Base-by-base conservation (phyloP, 2,113 vertebrate genomes). In the Gasterosteus nipponicus region DNA sequence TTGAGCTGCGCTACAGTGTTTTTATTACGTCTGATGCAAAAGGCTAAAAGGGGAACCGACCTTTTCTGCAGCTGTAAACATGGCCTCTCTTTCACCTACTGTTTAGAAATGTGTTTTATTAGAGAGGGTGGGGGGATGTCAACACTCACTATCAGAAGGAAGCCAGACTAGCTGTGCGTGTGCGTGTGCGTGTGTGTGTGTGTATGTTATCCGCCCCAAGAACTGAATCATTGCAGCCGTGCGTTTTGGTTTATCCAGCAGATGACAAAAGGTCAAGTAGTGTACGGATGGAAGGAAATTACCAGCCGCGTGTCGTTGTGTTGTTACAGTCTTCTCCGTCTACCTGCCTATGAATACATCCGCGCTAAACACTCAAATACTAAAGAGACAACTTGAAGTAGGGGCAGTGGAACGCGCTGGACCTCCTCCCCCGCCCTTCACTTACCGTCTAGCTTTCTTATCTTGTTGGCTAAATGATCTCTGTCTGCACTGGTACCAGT, bases 231-330 rank as follows among this genome's bases (percentile, higher is more conserved):
- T 85, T 65, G 59, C 81, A 19, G 81, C 78, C 31, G 44, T 82
- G 83, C 82, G 88, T 85, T 82, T 88, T 80, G 76, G 82, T 92
- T 89, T 89, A 91, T 91, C 81, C 77, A 77, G 82, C 85, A 73
- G 87, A 76, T 77, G 87, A 75, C 19, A 44, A 93, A 94, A 94
- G 93, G 91, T 94, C 92, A 93, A 86, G 85, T 81, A 69, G 71
- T 29, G 47, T 31, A 8, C 51, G 22, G 41, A 49, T 61, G 29
- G 72, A 38, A 71, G 64, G 68, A 86, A 88, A 89, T 91, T 84
- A 87, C 73, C 85, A 77, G 51, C 78, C 53, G 41, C 78, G 63
- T 62, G 78, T 87, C 26, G 14, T 14, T 56, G 53, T 10, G 14
- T 82, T 70, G 75, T 85, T 65, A 78, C 82, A 70, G 77, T 75